phyloP scores from a whole-genome alignment of 2,888 invertebrate species.

The Zelleria hepariella region DNA sequence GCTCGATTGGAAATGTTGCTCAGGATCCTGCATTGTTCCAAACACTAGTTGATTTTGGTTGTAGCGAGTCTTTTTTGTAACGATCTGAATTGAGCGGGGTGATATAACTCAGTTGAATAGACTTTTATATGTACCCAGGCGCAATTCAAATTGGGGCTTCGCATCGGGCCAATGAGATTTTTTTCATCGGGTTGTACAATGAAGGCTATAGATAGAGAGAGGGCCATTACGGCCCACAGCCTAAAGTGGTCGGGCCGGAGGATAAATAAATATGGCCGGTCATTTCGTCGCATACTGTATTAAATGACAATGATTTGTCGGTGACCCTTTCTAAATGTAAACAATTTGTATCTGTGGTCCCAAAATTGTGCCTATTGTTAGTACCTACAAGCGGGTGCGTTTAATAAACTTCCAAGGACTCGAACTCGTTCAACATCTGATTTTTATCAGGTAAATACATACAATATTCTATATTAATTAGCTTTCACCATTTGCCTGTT shows the following conservation, averaged over 20 bases:
- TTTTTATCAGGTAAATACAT: too few relatives aligned
- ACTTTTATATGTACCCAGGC: neutral
- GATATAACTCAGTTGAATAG: neutral
- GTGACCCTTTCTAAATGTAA: conserved; percentile 26
- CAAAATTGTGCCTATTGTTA: conserved; percentile 2
- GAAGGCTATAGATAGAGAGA: neutral
- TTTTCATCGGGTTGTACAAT: neutral
- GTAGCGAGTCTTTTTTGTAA: neutral
- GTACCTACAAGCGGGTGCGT: too few relatives aligned
- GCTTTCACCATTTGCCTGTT: too few relatives aligned
- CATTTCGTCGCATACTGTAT: conserved; percentile 27
- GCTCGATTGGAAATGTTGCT: conserved; percentile 5
- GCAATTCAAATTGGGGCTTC: too few relatives aligned
- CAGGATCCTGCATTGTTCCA: conserved; percentile 5
- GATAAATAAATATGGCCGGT: conserved; percentile 32
- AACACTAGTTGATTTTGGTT: neutral
- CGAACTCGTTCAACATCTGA: too few relatives aligned
- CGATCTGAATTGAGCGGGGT: neutral
- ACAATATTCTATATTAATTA: too few relatives aligned
- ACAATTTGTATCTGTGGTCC: conserved; percentile 14
- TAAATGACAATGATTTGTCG: conserved; percentile 34
- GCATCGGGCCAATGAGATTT: neutral
- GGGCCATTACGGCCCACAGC: neutral
- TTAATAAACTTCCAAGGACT: too few relatives aligned
- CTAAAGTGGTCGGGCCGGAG: conserved; percentile 23